phyloP scores from a whole-genome alignment of 2,113 vertebrate species.

The Zosterops borbonicus region DNA sequence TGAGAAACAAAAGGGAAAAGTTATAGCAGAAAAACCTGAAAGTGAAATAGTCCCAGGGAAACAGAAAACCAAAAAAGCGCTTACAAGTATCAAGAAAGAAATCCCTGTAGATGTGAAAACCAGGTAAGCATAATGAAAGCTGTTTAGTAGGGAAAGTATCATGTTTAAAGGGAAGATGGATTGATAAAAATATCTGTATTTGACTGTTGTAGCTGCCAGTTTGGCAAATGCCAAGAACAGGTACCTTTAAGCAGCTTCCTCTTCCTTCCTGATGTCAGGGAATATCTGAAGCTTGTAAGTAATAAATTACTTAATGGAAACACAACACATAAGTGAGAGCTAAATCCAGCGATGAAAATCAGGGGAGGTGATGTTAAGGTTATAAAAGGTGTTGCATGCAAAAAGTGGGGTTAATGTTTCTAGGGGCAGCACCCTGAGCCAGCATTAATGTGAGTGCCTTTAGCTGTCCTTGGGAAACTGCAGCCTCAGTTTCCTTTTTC shows the following conservation, averaged over 20 bases:
- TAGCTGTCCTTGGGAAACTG: neutral
- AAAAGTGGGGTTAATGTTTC: neutral
- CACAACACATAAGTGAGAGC: neutral
- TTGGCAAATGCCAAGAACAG: neutral
- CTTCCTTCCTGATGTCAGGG: neutral
- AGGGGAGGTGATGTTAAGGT: neutral
- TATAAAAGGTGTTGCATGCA: neutral
- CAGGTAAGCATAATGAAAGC: constrained; percentile 78
- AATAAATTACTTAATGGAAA: neutral
- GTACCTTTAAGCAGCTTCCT: neutral
- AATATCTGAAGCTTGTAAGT: neutral
- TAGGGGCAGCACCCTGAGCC: neutral
- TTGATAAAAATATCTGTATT: neutral
- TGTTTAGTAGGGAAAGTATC: neutral
- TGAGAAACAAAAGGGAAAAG: constrained; percentile 89
- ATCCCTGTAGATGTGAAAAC: constrained; percentile 82
- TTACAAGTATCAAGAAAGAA: constrained; percentile 83
- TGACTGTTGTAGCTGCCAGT: neutral
- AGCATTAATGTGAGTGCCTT: rapidly evolving
- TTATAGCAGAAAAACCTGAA: constrained; percentile 80
- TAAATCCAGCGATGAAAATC: neutral
- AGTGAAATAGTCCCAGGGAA: constrained; percentile 80
- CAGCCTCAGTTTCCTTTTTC: neutral
- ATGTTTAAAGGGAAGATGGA: neutral
- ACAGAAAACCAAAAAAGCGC: constrained; percentile 86